Evolutionary conservation across 1,140 invertebrate species (phyloP).

Genomic region (Bombus waltoni): DNA sequence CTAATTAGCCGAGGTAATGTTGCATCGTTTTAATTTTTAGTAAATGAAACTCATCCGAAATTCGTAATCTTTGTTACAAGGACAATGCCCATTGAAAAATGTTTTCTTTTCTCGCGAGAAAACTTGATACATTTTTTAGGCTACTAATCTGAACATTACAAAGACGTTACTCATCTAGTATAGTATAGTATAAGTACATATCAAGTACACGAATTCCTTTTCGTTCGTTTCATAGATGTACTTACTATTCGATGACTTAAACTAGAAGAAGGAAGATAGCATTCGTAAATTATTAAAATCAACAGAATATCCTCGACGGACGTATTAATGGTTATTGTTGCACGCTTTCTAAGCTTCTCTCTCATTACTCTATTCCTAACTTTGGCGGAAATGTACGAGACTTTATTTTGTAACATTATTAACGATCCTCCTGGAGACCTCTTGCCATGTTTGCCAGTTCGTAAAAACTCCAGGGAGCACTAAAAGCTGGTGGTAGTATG

Average conservation of each 20-base stretch:
- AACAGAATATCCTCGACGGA: background rate
- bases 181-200: too few species aligned
- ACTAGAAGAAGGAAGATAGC: background rate
- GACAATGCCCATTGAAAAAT: background rate
- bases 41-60: background rate
- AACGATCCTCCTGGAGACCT: slow-evolving; percentile 4
- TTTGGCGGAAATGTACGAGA: background rate
- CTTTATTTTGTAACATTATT: slow-evolving; percentile 22
- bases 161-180: too few species aligned
- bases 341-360: background rate
- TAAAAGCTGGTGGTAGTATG: background rate
- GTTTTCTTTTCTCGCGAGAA: background rate
- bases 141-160: too few species aligned
- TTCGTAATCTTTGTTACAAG: background rate
- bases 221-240: background rate
- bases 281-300: background rate
- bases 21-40: background rate
- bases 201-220: background rate
- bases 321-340: background rate
- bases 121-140: too few species aligned
- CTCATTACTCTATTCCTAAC: background rate
- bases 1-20: background rate
- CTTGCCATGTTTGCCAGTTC: background rate
- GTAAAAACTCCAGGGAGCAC: slow-evolving; percentile 37
- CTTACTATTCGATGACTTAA: background rate